phyloP scores from a whole-genome alignment of 2,888 invertebrate species.

The Ochropacha duplaris region DNA sequence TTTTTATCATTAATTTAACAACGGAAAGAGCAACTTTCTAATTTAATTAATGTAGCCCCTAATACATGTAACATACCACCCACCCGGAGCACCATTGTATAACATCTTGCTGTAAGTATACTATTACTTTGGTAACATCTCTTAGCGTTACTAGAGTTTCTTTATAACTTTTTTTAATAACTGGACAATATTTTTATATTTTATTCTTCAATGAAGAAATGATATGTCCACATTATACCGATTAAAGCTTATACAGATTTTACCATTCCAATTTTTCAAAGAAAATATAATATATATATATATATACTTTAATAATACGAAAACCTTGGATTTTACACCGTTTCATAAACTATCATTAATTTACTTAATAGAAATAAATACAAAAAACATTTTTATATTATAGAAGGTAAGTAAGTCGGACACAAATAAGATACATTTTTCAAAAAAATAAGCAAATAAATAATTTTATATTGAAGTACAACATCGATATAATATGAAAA shows the following conservation, averaged over 20 bases:
- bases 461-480: slow-evolving; percentile 47
- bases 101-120: slow-evolving; percentile 50
- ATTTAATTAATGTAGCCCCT: slow-evolving; percentile 37
- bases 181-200: slow-evolving; percentile 46
- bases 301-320: neutral
- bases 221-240: slow-evolving; percentile 65
- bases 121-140: slow-evolving; percentile 51
- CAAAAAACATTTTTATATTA: slow-evolving; percentile 16
- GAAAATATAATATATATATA: neutral
- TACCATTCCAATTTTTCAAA: slow-evolving; percentile 22
- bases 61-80: slow-evolving; percentile 62
- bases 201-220: slow-evolving; percentile 43
- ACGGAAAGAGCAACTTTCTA: slow-evolving; percentile 38
- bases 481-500: slow-evolving; percentile 52
- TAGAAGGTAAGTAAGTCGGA: slow-evolving; percentile 32
- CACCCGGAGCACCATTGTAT: slow-evolving; percentile 68
- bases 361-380: neutral
- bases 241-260: slow-evolving; percentile 64
- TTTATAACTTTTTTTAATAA: slow-evolving; percentile 36
- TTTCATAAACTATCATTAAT: no score
- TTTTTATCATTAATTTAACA: slow-evolving; percentile 28
- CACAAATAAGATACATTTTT: slow-evolving; percentile 33
- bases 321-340: neutral
- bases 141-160: slow-evolving; percentile 19
- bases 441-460: slow-evolving; percentile 55